These are phyloP conservation scores for Scomber japonicus DNA, from an alignment of 2,113 vertebrate species.

Conservation along the genomic window DNA sequence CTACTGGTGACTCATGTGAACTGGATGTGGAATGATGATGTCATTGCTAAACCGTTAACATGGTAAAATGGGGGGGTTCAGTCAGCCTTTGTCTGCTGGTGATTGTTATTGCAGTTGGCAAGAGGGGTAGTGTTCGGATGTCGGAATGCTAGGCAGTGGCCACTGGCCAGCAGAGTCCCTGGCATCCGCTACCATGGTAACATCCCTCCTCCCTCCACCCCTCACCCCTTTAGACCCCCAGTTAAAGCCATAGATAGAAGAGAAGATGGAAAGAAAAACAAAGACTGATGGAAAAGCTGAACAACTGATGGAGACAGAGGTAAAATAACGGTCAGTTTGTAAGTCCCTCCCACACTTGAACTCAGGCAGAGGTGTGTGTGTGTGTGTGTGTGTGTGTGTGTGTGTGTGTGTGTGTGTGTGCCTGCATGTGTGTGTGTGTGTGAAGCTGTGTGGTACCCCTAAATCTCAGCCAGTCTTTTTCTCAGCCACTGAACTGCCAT, in stretches of 20 bases:
- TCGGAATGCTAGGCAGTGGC: conserved; percentile 46
- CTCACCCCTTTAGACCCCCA: neutral
- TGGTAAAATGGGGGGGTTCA: conserved; percentile 26
- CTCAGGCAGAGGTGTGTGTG: conserved; percentile 24
- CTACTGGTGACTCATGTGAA: conserved; percentile 18
- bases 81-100: conserved; percentile 58
- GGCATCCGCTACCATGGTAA: conserved; percentile 65
- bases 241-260: conserved; percentile 28
- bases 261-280: conserved; percentile 30
- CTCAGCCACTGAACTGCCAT: conserved; percentile 59
- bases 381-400: conserved; percentile 22
- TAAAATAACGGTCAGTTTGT: conserved; percentile 62
- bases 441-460: conserved; percentile 38
- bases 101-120: conserved; percentile 73
- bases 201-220: neutral
- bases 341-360: conserved; percentile 41
- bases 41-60: conserved; percentile 50
- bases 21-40: conserved; percentile 43
- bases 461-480: conserved; percentile 59
- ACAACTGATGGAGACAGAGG: conserved; percentile 47
- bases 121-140: conserved; percentile 21
- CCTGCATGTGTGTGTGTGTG: conserved; percentile 26
- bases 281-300: conserved; percentile 50
- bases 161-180: conserved; percentile 44
- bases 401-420: conserved; percentile 33